Evolutionary conservation across 2,888 invertebrate species (phyloP), one percentile per base, ranked within the genome.

Genomic region (Noctua pronuba): DNA sequence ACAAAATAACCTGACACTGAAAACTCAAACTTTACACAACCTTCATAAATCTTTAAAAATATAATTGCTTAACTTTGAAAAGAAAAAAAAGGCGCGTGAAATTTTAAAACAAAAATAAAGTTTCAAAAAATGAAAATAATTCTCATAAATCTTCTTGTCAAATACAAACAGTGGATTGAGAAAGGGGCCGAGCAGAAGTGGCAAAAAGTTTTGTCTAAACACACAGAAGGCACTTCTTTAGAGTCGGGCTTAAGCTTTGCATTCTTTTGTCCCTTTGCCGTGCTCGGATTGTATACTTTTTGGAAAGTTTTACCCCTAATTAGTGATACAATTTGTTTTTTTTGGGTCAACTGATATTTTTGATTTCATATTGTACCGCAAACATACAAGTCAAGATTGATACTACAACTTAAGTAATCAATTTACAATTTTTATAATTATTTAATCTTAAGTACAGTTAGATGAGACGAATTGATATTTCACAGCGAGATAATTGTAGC

Each of bases 171-270:
- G 58, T 75, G 75, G 76, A 78, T 79, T 77, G 69, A 72, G 70
- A 76, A 71, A 81, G 44, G 46, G 70, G 77, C 68, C 46, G 64
- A 77, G 64, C 80, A 84, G 84, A 83, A 82, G 70, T 79, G 83
- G 71, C 76, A 55, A 82, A 88, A 89, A 90, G 83, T 89, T 90
- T 87, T 79, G 82, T 73, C 79, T 87, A 87, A 88, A 86, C 84
- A 87, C 75, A 84, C 85, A 71, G 80, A 84, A 86, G 82, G 75
- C 75, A 82, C 82, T 89, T 75, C 74, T 73, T 79, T 58, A 78
- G 58, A 83, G 82, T 75, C 73, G 65, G 24, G 49, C 52, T 80
- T 65, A 55, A 80, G 41, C 60, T 71, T 82, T 60, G 55, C n/a
- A 21, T 71, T 52, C 35, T 77, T 31, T 60, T 81, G 75, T 83